Evolutionary conservation across 2,888 invertebrate species (phyloP).

Genomic region (Junonia oenone): DNA sequence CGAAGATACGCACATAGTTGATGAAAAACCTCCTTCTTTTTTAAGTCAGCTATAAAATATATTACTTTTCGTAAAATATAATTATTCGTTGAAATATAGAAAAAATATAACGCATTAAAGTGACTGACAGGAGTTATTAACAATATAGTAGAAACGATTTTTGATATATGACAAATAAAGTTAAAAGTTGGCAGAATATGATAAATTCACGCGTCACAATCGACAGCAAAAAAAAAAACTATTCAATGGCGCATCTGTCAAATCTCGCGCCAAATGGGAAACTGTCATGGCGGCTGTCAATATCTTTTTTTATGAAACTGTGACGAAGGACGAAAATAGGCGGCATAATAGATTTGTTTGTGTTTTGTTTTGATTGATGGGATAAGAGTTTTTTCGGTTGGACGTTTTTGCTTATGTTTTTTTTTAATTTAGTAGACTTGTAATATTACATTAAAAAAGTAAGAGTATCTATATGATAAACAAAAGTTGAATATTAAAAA

Average conservation of each 20-base stretch:
- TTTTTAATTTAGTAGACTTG: too few species aligned
- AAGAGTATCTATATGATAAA: too few species aligned
- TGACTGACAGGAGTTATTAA: not conserved
- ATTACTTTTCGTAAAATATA: too few species aligned
- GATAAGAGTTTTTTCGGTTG: constrained; percentile 5
- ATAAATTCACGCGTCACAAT: not conserved
- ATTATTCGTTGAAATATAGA: too few species aligned
- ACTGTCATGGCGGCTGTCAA: constrained; percentile 38
- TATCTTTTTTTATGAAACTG: constrained; percentile 33
- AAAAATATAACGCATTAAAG: not conserved
- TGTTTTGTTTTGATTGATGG: constrained; percentile 26
- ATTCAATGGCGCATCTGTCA: constrained; percentile 33
- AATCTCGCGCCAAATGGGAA: constrained; percentile 31
- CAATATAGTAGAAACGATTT: constrained; percentile 7
- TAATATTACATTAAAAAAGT: too few species aligned
- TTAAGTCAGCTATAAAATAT: too few species aligned
- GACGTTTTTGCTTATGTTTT: not conserved
- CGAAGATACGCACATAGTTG: too few species aligned
- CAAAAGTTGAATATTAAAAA: too few species aligned
- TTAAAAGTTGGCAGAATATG: not conserved
- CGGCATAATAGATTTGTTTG: constrained; percentile 25
- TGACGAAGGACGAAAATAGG: constrained; percentile 34
- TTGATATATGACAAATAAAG: not conserved
- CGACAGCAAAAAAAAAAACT: constrained; percentile 13
- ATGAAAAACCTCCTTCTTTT: too few species aligned